Conservation (phyloP, 2,888 invertebrate species). For the Tetragonisca angustula region DNA sequence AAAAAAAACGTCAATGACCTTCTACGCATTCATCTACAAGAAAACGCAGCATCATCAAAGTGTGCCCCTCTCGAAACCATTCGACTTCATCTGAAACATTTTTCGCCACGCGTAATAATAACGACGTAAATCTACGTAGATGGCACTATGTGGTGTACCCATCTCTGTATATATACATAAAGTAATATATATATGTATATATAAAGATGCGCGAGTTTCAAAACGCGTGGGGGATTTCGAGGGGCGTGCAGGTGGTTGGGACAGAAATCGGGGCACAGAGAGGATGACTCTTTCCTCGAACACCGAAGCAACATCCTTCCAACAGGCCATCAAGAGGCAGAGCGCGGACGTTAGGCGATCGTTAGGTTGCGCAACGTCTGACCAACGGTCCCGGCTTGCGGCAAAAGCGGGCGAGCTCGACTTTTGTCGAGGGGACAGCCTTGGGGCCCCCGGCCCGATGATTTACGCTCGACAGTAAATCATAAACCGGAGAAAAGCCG, state of each 20-base stretch:
- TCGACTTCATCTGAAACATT: too few relatives aligned
- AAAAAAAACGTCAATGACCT: too few relatives aligned
- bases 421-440: slow-evolving; percentile 41
- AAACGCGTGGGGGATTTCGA: not conserved
- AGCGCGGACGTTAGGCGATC: slow-evolving; percentile 3
- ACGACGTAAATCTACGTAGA: too few relatives aligned
- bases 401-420: slow-evolving; percentile 7
- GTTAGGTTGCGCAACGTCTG: slow-evolving; percentile 49
- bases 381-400: slow-evolving; percentile 34
- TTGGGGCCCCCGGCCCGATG: slow-evolving; percentile 34
- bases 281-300: slow-evolving; percentile 25
- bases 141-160: too few relatives aligned
- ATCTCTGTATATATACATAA: too few relatives aligned
- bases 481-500: slow-evolving; percentile 52
- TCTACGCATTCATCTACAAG: too few relatives aligned
- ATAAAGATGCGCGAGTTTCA: too few relatives aligned
- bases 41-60: too few relatives aligned
- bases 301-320: not conserved
- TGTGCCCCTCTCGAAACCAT: too few relatives aligned
- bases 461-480: slow-evolving; percentile 60
- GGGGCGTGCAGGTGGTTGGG: slow-evolving; percentile 51
- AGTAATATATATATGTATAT: too few relatives aligned
- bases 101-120: too few relatives aligned
- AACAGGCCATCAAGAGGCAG: slow-evolving; percentile 49
- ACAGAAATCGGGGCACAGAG: slow-evolving; percentile 23